Conservation (phyloP, 1,140 invertebrate genomes). For the Ceratosolen fusciceps region DNA sequence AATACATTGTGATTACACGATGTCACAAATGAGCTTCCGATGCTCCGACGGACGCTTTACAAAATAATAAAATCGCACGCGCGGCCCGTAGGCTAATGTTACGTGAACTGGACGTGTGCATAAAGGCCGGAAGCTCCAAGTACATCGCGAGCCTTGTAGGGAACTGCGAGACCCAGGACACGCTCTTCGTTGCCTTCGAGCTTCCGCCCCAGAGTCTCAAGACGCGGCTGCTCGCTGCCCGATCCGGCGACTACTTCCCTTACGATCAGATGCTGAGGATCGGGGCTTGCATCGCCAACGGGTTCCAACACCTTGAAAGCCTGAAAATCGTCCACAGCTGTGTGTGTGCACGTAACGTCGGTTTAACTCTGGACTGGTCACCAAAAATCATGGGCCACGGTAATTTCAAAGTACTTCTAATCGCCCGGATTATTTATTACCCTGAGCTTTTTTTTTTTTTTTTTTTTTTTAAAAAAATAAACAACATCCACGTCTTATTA, state of each 20-base stretch:
- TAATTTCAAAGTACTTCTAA: too few species aligned
- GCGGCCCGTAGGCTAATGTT: conserved; percentile 73
- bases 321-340: conserved; percentile 80
- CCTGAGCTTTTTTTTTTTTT: too few species aligned
- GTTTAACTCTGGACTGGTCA: conserved; percentile 74
- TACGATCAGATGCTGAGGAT: conserved; percentile 77
- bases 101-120: conserved; percentile 80
- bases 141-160: conserved; percentile 84
- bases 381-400: conserved; percentile 84
- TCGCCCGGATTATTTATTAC: too few species aligned
- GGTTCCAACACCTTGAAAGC: conserved; percentile 62
- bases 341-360: conserved; percentile 81
- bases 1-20: too few species aligned
- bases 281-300: conserved; percentile 75
- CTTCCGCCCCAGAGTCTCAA: conserved; percentile 79
- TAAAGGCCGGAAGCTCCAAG: conserved; percentile 78
- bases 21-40: too few species aligned
- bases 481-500: too few species aligned
- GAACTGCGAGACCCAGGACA: conserved; percentile 83
- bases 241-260: conserved; percentile 74
- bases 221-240: conserved; percentile 76
- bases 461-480: too few species aligned
- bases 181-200: conserved; percentile 80
- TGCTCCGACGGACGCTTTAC: neutral
- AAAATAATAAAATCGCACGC: neutral